Evolutionary conservation across 2,113 vertebrate species (phyloP).

Genomic region (Hemichromis elongatus): DNA sequence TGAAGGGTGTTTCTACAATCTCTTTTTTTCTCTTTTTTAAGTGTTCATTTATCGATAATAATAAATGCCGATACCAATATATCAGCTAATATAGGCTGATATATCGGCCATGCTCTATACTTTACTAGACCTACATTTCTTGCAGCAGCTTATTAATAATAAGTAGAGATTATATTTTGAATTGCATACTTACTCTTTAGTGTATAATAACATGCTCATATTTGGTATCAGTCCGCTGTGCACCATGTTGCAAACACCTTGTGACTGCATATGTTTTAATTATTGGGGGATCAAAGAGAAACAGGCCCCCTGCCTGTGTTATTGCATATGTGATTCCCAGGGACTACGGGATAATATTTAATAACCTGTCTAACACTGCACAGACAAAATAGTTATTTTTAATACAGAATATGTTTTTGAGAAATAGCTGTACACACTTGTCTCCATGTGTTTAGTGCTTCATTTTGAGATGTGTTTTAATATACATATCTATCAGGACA

Average conservation of each 20-base stretch:
- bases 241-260: background rate
- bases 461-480: background rate
- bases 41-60: no score
- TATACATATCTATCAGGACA: background rate
- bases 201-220: background rate
- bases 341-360: slow-evolving; percentile 17
- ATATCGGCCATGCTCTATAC: background rate
- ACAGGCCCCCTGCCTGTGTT: background rate
- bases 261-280: slow-evolving; percentile 14
- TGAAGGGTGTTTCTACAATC: no score
- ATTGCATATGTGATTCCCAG: background rate
- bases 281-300: background rate
- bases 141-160: background rate
- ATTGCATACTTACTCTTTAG: background rate
- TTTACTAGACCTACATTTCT: background rate
- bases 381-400: background rate
- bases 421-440: background rate
- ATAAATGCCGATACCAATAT: background rate
- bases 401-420: background rate
- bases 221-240: background rate
- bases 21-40: no score
- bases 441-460: background rate
- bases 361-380: slow-evolving; percentile 1
- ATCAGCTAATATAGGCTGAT: background rate
- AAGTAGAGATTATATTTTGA: background rate